Evolutionary conservation across 2,888 invertebrate species (phyloP), one percentile per base, ranked within the genome.

Genomic region (Eledone cirrhosa): DNA sequence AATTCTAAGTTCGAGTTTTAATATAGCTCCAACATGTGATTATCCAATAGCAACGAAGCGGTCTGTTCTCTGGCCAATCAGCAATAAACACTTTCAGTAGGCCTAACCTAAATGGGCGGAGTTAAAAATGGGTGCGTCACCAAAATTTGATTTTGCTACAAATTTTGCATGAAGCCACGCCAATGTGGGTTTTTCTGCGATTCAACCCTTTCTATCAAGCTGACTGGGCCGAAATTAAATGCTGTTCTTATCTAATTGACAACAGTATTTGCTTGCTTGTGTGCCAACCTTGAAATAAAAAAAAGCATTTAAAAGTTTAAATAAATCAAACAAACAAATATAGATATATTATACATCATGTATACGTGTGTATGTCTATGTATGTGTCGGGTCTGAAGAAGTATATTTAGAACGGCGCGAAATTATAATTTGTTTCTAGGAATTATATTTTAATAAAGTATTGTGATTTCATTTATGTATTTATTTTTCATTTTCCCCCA

Each of bases 201-300:
- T 31, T 67, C 22, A 19, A 7, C 7, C 29, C 31, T 27, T 22
- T 2, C 13, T n/a, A 72, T 41, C 72, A 29, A 72, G 72, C 72
- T 72, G 72, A 72, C 72, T 72, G 33, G 33, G 72, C 72, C 72
- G 72, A 72, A 72, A 72, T 72, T 72, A 72, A 72, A 72, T 33
- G 41, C 72, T 19, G 31, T 8, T 69, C 29, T 24, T 33, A 11
- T n/a, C 72, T 31, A 72, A 41, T 72, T 63, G 63, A 72, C 31
- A 72, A 72, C 14, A n/a, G 31, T 31, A 31, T 41, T 41, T 72
- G 41, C 33, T 69, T 22, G 29, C 7, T 33, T 29, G 31, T 72
- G 41, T 41, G 72, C 31, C 72, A 72, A 72, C 72, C 72, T 72
- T 72, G 72, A 72, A 72, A 31, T 41, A 8, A 41, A 1, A 41